Percentiles rank a stretch among this genome's conserved stretches.
These are phyloP conservation scores for Trissolcus brochymenae DNA, from an alignment of 2,888 invertebrate species.

Conservation along the genomic window DNA sequence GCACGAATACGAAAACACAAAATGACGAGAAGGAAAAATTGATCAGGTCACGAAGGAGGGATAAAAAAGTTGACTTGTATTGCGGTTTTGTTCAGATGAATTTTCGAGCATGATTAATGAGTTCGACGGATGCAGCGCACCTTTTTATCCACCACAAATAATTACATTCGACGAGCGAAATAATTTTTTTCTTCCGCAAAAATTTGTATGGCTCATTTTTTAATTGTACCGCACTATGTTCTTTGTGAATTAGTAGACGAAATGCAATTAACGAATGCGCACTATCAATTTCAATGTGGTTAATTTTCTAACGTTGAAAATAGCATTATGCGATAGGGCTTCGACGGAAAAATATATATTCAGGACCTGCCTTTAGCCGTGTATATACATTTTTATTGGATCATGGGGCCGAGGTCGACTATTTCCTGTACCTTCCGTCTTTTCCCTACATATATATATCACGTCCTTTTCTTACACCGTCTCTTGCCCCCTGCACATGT, in stretches of 20 bases:
- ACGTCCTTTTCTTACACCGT: constrained; percentile 17
- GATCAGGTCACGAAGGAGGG: constrained; percentile 4
- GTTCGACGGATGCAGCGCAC: constrained; percentile 33
- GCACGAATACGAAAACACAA: constrained; percentile 22
- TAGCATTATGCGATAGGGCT: constrained; percentile 16
- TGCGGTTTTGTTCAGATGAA: constrained; percentile 37
- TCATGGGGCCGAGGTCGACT: constrained; percentile 20
- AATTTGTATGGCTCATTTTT: constrained; percentile 5
- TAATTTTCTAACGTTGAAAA: constrained; percentile 21
- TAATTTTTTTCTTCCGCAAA: constrained; percentile 18
- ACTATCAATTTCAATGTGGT: constrained; percentile 21
- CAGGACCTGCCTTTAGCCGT: constrained; percentile 24
- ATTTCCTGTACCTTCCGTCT: constrained; percentile 3
- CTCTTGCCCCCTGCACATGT: constrained; percentile 18
- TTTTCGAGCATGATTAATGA: constrained; percentile 38
- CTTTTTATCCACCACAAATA: constrained; percentile 29
- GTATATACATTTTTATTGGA: constrained; percentile 28
- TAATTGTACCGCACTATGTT: not conserved
- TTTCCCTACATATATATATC: constrained; percentile 23
- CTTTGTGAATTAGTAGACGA: constrained; percentile 5
- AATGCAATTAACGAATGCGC: constrained; percentile 5
- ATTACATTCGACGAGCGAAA: constrained; percentile 53
- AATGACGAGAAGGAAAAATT: constrained; percentile 31
- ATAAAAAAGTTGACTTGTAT: constrained; percentile 32
- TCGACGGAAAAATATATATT: constrained; percentile 24